Evolutionary conservation across 2,113 vertebrate species (phyloP), one percentile per base, ranked within the genome.

Genomic region (Speoplatyrhinus poulsoni): DNA sequence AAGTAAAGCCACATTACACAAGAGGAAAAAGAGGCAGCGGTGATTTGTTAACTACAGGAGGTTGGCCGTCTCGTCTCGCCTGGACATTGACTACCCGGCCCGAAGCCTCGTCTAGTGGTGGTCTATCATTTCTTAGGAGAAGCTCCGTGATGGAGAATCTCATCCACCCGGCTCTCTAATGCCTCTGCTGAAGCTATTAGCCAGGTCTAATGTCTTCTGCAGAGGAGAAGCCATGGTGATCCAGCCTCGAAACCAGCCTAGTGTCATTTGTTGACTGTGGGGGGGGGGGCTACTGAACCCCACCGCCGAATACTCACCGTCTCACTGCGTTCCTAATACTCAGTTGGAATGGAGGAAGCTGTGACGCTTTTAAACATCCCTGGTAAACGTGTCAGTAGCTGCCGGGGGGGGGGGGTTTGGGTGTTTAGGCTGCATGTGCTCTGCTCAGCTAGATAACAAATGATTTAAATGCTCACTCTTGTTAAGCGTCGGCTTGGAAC

Each of bases 171-270:
- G 72, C 58, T 72, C 60, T 80, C 62, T 81, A 67, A 80, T 76
- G 77, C 56, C n/a, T 72, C 73, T 76, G 75, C 70, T 68, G 56
- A 72, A 73, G 65, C 65, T 67, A 82, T 81, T 75, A 84, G 62
- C 58, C 72, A 17, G 49, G 49, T 63, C 57, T 67, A 77, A 78
- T 80, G 75, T 63, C 68, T 77, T 73, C 65, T 78, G 72, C 70
- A 66, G 65, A 85, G 69, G 65, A 33, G 55, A 72, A 10, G 49
- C 49, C 53, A 5, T 57, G 49, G 72, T 56, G 15, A 71, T 46
- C 52, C 41, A 74, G 61, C 48, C 67, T 74, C 63, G 36, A 65
- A 53, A 61, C 64, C 62, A 26, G 16, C 46, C 5, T 41, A 26
- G 54, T 77, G 71, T 76, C 61, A 71, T 76, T 62, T 67, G 66